Evolutionary conservation across 2,797 vertebrate genomes (phyloP).

Genomic region (Choloepus didactylus): DNA sequence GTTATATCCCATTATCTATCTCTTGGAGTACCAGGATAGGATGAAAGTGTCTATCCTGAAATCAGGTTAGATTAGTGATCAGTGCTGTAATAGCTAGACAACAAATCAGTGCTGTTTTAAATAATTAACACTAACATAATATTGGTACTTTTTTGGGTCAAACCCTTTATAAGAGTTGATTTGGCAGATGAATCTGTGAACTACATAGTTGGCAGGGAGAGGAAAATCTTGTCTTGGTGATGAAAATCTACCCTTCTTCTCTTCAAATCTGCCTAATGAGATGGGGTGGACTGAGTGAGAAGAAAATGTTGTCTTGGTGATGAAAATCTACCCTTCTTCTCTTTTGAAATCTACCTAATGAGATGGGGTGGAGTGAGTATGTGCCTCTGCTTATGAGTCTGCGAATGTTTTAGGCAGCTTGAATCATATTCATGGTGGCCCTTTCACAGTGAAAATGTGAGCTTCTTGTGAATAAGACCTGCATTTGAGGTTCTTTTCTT

Average conservation of each 20-base stretch:
- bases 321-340: background rate
- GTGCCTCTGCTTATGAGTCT: background rate
- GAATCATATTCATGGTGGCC: background rate
- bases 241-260: background rate
- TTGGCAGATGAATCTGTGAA: constrained; percentile 21
- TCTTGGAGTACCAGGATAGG: background rate
- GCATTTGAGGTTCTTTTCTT: background rate
- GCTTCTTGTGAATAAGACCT: background rate
- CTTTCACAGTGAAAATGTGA: background rate
- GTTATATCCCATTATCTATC: background rate
- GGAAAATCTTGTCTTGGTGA: background rate
- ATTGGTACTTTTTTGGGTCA: constrained; percentile 21
- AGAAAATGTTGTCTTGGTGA: background rate
- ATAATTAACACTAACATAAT: background rate
- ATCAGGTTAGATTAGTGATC: constrained; percentile 5
- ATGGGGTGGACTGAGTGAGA: background rate
- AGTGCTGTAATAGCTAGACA: background rate
- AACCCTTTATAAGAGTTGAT: background rate
- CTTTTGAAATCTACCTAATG: background rate
- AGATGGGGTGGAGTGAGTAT: background rate
- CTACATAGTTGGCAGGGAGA: background rate
- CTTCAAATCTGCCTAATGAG: background rate
- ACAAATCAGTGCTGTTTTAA: background rate
- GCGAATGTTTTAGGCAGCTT: background rate
- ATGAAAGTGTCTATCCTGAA: constrained; percentile 1